A percentile compares a stretch with the other conserved stretches of the same genome.
phyloP scores from a whole-genome alignment of 2,797 vertebrate genomes.

The Astyanax mexicanus region DNA sequence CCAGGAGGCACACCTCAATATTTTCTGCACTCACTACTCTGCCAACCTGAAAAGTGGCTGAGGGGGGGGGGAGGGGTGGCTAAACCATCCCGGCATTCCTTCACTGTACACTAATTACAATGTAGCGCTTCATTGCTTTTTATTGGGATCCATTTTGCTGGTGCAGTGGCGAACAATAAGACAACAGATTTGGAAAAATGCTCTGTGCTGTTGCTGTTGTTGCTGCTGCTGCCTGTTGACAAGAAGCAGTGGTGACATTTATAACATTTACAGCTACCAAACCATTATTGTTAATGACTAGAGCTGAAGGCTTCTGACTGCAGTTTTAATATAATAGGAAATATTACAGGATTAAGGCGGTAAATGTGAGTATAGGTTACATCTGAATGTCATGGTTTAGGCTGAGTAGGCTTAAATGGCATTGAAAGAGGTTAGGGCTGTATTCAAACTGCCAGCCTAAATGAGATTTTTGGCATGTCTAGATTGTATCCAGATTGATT shows the following conservation, averaged over 20 bases:
- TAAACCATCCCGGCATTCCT: conserved; percentile 53
- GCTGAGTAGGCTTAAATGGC: no score
- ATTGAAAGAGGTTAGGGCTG: no score
- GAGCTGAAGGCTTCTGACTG: conserved; percentile 34
- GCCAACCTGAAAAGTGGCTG: conserved; percentile 40
- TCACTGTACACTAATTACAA: conserved; percentile 67
- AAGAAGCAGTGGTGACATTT: conserved; percentile 79
- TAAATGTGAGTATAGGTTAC: not conserved
- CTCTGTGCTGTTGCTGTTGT: conserved; percentile 30
- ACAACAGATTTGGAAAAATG: conserved; percentile 27
- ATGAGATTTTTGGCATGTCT: not conserved
- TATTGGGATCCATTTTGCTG: conserved; percentile 64
- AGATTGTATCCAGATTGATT: no score
- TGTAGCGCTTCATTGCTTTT: conserved; percentile 69
- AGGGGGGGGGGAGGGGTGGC: conserved; percentile 23
- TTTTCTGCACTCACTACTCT: conserved; percentile 39
- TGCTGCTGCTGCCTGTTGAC: conserved; percentile 49
- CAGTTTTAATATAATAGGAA: conserved; percentile 25
- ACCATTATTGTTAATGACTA: conserved; percentile 69
- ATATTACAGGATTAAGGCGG: not conserved
- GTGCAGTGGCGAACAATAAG: conserved; percentile 60
- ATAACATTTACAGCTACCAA: conserved; percentile 80
- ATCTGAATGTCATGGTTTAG: conserved; percentile 45
- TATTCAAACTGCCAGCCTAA: no score
- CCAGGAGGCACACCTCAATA: conserved; percentile 43